A percentile compares a stretch with the other conserved stretches of the same genome.
These are phyloP conservation scores for Ypsolopha sequella DNA, from an alignment of 2,888 invertebrate species.

Conservation along the genomic window DNA sequence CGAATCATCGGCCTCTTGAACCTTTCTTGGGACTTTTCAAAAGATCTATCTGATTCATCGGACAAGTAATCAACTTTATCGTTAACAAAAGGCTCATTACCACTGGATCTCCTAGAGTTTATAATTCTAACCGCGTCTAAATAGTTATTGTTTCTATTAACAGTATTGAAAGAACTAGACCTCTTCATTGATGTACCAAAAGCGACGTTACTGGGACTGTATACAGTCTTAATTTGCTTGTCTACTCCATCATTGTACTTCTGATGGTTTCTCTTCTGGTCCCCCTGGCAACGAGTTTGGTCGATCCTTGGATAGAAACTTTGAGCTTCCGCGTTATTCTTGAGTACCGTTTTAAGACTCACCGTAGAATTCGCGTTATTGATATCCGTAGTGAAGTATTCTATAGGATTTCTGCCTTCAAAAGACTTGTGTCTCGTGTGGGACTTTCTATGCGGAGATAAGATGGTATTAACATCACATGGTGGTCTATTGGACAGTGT, in stretches of 20 bases:
- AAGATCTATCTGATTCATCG: constrained; percentile 56
- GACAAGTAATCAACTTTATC: constrained; percentile 37
- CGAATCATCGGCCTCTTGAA: constrained; percentile 82
- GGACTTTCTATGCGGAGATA: constrained; percentile 60
- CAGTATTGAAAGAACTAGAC: constrained; percentile 75
- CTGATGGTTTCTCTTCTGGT: constrained; percentile 35
- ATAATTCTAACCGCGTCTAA: constrained; percentile 33
- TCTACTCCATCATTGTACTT: constrained; percentile 34
- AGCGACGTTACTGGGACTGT: constrained; percentile 21
- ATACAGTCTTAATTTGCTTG: constrained; percentile 20
- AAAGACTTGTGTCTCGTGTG: constrained; percentile 67
- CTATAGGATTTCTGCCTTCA: constrained; percentile 52
- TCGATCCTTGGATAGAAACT: constrained; percentile 43
- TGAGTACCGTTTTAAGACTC: constrained; percentile 51
- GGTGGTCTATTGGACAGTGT: constrained; percentile 51
- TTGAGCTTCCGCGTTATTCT: constrained; percentile 52
- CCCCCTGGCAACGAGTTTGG: constrained; percentile 52
- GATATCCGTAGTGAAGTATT: constrained; percentile 45
- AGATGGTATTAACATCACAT: constrained; percentile 34
- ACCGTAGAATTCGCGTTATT: constrained; percentile 44
- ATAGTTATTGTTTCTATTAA: constrained; percentile 58
- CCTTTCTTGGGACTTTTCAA: constrained; percentile 51
- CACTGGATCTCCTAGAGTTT: constrained; percentile 36
- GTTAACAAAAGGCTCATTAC: constrained; percentile 23
- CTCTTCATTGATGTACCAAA: constrained; percentile 69